Evolutionary conservation across 1,140 invertebrate species (phyloP), one percentile per base, ranked within the genome.

Genomic region (Laodelphax striatellus): DNA sequence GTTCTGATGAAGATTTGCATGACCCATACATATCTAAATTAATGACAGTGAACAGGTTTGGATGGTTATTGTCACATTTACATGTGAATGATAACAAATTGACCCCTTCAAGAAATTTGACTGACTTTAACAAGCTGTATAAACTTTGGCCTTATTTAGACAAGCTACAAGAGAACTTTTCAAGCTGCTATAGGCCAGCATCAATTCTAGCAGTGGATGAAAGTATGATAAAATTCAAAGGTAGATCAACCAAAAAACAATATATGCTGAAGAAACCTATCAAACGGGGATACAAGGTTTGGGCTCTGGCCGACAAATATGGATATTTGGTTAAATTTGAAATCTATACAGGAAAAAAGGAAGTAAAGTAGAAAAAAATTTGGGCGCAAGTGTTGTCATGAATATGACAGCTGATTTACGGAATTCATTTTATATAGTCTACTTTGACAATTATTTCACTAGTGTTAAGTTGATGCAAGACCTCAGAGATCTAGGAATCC

Each of bases 31-130:
- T 75, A 52, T 63, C 67, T 60, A 64, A 58, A 56, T 41, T 70
- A 31, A 75, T 76, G 72, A 57, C 69, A 50, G 55, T 73, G 13
- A 73, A 73, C 63, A 55, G 73, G 41, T 76, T 75, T 63, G 66
- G 70, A 46, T 72, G 70, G 62, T 55, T 73, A 56, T 62, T 73
- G 52, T 53, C 60, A 22, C 57, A 70, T 60, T 52, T 70, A 13
- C 69, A 69, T 62, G 10, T 70, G 10, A 69, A 67, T 64, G 60
- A 69, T 52, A 69, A 70, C 57, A 21, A n/a, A 41, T 9, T 63
- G 11, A 55, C 61, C 57, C 66, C 66, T 22, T 17, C 13, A 11
- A 58, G 42, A 55, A 22, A 34, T 43, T n/a, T 62, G 13, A 46
- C 57, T 53, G 52, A 61, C 28, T 67, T 22, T 62, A 65, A 70